These are phyloP conservation scores for Neomorphus geoffroyi DNA, from an alignment of 2,797 vertebrate species.

Conservation along the genomic window DNA sequence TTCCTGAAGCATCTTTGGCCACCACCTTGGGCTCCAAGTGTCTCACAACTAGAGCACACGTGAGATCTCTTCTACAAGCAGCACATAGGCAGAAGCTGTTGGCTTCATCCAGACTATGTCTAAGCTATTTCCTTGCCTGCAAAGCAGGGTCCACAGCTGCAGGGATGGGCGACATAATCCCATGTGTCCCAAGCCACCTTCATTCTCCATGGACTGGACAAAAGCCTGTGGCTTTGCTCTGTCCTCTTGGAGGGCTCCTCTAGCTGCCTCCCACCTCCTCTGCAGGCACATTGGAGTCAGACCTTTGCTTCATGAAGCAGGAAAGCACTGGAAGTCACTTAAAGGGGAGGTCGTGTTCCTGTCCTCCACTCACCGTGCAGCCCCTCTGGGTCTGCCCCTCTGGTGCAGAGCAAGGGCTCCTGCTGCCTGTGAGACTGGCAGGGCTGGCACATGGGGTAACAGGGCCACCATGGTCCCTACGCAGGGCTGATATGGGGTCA, in stretches of 20 bases:
- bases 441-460: rapidly evolving
- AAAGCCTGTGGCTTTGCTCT: background rate
- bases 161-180: background rate
- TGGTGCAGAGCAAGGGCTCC: rapidly evolving
- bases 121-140: background rate
- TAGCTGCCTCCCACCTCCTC: background rate
- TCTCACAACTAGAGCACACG: background rate
- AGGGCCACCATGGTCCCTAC: rapidly evolving
- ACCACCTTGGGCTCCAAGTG: background rate
- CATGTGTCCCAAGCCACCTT: background rate
- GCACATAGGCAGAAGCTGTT: rapidly evolving
- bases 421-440: background rate
- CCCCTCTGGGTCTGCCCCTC: background rate
- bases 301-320: background rate
- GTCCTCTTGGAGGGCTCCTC: background rate
- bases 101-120: background rate
- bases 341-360: rapidly evolving
- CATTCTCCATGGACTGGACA: rapidly evolving
- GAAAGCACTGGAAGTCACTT: background rate
- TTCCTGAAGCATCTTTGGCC: background rate
- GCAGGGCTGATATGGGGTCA: background rate
- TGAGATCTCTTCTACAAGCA: background rate
- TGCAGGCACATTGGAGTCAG: background rate
- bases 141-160: background rate
- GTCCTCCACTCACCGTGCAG: background rate